Evolutionary conservation across 2,888 invertebrate species (phyloP), one percentile per base, ranked within the genome.

Genomic region (Andrena fulva): DNA sequence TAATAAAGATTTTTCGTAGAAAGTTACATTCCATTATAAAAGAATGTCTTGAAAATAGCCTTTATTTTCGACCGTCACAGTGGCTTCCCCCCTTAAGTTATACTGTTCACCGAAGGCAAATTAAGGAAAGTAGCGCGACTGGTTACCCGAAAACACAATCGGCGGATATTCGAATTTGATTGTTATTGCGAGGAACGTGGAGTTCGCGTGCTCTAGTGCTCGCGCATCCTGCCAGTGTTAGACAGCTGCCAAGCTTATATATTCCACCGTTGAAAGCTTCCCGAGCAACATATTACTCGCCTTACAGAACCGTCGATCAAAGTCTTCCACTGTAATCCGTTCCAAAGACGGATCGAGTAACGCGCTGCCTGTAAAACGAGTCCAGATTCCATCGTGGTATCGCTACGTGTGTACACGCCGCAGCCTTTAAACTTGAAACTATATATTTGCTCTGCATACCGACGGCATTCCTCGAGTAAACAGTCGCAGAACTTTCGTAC

Each of bases 261-360:
- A 35, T 69, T 16, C 48, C 5, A 6, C 59, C 42, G 69, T 33
- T 66, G 64, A 76, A 69, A 70, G 59, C 60, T 70, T 60, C 56
- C 42, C 71, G 27, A 52, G 31, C 35, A 76, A 67, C 76, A 10
- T 62, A 48, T 77, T 71, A 60, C 67, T 68, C 77, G 54, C 54
- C 80, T 64, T 68, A 72, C 72, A 77, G 52, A 59, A 77, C n/a
- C 77, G 68, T 77, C 68, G 67, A 77, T 80, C 77, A 77, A 68
- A 77, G 70, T 35, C 60, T 73, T 56, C 62, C 48, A 31, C 35
- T 35, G 77, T 71, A 77, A 77, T 80, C 63, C 69, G 59, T 59
- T 76, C 69, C 69, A 69, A 69, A 76, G 54, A 63, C 77, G 50
- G 68, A 77, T 80, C 72, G 59, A 35, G 63, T 80, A 71, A 80